Evolutionary conservation across 2,113 vertebrate genomes (phyloP).

Genomic region (Promerops cafer): DNA sequence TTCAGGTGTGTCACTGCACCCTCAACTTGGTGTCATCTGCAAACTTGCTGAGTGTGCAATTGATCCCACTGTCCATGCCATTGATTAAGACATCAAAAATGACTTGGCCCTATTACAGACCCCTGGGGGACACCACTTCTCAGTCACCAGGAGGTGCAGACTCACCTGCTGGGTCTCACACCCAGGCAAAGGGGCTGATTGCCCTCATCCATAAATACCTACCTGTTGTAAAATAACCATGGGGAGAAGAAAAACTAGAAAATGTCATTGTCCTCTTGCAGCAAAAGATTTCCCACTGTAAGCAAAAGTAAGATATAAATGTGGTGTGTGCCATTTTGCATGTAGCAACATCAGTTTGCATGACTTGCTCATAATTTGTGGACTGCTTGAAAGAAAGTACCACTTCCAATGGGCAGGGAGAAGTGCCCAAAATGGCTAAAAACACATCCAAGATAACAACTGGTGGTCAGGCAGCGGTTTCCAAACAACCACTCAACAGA

Average conservation of each 20-base stretch:
- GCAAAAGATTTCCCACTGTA: not conserved
- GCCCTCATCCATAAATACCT: not conserved
- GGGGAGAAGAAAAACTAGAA: not conserved
- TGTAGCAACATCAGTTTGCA: not conserved
- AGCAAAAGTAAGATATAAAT: not conserved
- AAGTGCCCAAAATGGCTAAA: conserved; percentile 44
- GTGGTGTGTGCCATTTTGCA: not conserved
- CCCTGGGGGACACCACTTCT: not conserved
- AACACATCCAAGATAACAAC: conserved; percentile 45
- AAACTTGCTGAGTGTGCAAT: not conserved
- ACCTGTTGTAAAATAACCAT: not conserved
- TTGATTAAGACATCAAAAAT: not conserved
- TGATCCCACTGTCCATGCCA: not conserved
- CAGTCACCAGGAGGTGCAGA: not conserved
- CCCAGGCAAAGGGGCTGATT: not conserved
- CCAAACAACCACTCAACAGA: conserved; percentile 49
- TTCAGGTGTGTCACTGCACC: not conserved
- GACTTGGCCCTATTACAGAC: not conserved
- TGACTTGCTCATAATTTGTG: conserved; percentile 48
- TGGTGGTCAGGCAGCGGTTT: conserved; percentile 47
- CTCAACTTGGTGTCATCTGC: not conserved
- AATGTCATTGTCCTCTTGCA: not conserved
- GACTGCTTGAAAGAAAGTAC: conserved; percentile 29
- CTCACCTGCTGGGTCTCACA: not conserved
- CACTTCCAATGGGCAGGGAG: conserved; percentile 48